Percentiles rank a stretch among this genome's conserved stretches.
Conservation (phyloP, 2,888 invertebrate species). For the Dasysyrphus tricinctus region DNA sequence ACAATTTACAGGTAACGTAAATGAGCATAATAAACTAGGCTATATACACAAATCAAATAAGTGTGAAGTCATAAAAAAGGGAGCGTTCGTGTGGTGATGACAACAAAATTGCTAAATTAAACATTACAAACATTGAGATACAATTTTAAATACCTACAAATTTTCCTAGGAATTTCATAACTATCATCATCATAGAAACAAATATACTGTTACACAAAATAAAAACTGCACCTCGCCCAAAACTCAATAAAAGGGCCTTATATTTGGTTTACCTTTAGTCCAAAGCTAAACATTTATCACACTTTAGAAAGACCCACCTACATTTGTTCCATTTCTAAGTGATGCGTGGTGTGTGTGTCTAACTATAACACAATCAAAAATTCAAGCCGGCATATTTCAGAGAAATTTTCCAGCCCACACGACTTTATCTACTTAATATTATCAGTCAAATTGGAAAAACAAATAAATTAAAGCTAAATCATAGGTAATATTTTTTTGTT, state of each 20-base stretch:
- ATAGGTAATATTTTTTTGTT: background rate
- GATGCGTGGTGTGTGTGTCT: conserved; percentile 5
- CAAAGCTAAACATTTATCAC: conserved; percentile 11
- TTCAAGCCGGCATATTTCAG: conserved; percentile 36
- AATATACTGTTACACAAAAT: background rate
- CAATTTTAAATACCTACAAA: background rate
- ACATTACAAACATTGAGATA: background rate
- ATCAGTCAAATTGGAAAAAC: conserved; percentile 34
- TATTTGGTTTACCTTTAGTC: conserved; percentile 10
- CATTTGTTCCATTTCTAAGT: conserved; percentile 19
- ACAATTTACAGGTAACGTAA: too few relatives aligned
- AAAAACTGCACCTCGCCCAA: conserved; percentile 5
- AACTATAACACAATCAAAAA: conserved; percentile 6
- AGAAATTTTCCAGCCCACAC: conserved; percentile 41
- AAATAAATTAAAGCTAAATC: conserved; percentile 27
- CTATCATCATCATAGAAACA: background rate
- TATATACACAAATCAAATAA: background rate
- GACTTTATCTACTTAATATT: conserved; percentile 17
- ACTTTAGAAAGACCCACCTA: conserved; percentile 26
- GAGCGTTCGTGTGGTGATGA: background rate
- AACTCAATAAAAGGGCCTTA: conserved; percentile 26
- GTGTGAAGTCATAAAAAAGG: conserved; percentile 2
- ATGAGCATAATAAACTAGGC: too few relatives aligned
- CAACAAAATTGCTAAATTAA: background rate
- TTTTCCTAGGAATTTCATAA: background rate